Evolutionary conservation across 2,113 vertebrate genomes (phyloP).

Genomic region (Chelonoidis abingdonii): DNA sequence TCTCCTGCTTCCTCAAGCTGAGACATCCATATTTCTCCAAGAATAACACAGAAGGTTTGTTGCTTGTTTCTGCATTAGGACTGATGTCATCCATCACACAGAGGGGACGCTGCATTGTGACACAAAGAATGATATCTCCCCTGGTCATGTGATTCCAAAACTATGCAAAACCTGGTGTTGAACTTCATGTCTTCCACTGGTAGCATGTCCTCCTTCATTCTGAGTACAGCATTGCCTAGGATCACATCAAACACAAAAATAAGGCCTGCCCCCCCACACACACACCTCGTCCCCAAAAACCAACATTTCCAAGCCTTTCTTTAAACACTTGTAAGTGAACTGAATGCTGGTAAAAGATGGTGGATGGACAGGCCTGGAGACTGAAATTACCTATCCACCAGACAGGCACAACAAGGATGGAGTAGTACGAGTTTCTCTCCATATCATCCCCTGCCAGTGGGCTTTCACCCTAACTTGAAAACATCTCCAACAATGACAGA

Average conservation of each 20-base stretch:
- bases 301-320: background rate
- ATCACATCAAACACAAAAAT: background rate
- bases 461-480: background rate
- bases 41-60: background rate
- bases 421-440: background rate
- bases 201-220: background rate
- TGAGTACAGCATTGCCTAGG: background rate
- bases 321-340: background rate
- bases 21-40: rapidly evolving
- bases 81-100: rapidly evolving
- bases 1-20: background rate
- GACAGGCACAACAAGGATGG: background rate
- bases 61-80: background rate
- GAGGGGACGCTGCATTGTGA: background rate
- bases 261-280: too few relatives aligned
- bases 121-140: background rate
- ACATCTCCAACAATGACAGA: background rate
- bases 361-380: too few relatives aligned
- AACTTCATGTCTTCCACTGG: background rate
- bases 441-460: background rate
- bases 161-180: background rate
- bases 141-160: background rate
- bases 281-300: too few relatives aligned
- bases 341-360: background rate
- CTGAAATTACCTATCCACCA: background rate